These are phyloP conservation scores for Xestia c-nigrum DNA, from an alignment of 2,888 invertebrate species.

Conservation along the genomic window DNA sequence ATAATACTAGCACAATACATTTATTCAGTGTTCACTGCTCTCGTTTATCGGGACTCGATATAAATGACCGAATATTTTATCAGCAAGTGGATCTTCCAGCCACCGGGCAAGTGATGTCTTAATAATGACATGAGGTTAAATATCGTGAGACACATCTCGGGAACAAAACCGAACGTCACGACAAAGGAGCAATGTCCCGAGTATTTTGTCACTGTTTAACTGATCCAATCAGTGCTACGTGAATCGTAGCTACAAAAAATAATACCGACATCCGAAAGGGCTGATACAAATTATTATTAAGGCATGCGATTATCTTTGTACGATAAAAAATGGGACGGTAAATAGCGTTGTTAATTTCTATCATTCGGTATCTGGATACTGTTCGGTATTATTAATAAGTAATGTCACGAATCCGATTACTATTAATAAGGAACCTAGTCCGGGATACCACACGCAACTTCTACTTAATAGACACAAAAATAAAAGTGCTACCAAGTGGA, in stretches of 20 bases:
- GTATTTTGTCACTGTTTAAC: conserved; percentile 90
- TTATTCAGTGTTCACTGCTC: conserved; percentile 70
- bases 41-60: conserved; percentile 78
- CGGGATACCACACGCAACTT: conserved; percentile 78
- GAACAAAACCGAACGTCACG: conserved; percentile 81
- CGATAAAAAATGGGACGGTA: conserved; percentile 80
- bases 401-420: conserved; percentile 80
- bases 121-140: conserved; percentile 88
- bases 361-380: conserved; percentile 75
- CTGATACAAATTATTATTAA: conserved; percentile 84
- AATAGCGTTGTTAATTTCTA: conserved; percentile 80
- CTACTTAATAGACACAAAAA: conserved; percentile 71
- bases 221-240: conserved; percentile 86
- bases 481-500: conserved; percentile 73
- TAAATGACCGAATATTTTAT: conserved; percentile 85
- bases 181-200: conserved; percentile 85
- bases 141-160: conserved; percentile 87
- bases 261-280: conserved; percentile 78
- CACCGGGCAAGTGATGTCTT: conserved; percentile 90
- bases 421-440: conserved; percentile 72
- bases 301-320: conserved; percentile 79
- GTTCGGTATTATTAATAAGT: conserved; percentile 79
- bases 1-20: conserved; percentile 66
- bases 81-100: conserved; percentile 83
- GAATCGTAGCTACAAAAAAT: conserved; percentile 81